Conservation (phyloP, 2,113 vertebrate species). For the Perognathus longimembris region DNA sequence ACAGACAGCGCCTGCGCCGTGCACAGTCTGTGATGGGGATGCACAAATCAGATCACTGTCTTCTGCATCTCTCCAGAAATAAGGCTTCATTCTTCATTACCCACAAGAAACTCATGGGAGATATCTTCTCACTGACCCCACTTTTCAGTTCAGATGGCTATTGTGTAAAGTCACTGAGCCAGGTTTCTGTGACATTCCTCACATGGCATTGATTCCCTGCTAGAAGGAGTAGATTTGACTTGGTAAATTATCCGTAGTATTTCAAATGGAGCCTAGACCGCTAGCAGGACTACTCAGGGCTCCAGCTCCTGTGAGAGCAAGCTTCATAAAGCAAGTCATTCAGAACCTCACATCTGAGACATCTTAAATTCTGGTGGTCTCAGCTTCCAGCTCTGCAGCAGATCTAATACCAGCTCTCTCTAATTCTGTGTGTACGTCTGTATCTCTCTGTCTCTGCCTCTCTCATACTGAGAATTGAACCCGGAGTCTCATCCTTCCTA, state of each 20-base stretch:
- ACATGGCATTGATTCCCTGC: background rate
- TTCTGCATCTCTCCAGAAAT: background rate
- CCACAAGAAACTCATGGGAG: background rate
- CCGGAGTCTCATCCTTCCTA: too few relatives aligned
- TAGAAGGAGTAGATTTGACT: background rate
- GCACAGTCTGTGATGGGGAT: background rate
- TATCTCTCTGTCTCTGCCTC: too few relatives aligned
- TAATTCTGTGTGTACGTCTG: background rate
- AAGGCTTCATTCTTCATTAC: background rate
- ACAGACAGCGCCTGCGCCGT: background rate
- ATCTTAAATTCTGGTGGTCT: background rate
- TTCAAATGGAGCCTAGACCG: constrained; percentile 14
- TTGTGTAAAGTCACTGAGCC: constrained; percentile 16
- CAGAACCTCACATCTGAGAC: background rate
- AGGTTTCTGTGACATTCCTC: background rate
- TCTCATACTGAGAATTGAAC: too few relatives aligned
- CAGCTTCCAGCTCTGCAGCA: background rate
- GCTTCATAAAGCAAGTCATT: constrained; percentile 12
- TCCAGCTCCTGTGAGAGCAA: constrained; percentile 23
- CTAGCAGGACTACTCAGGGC: constrained; percentile 13
- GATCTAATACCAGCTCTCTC: background rate
- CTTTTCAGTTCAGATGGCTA: background rate
- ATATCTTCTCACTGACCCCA: background rate
- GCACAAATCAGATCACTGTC: background rate
- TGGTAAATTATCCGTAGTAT: background rate